A percentile compares a stretch with the other conserved stretches of the same genome.
These are phyloP conservation scores for Euglossa dilemma DNA, from an alignment of 1,140 invertebrate species.

Conservation along the genomic window DNA sequence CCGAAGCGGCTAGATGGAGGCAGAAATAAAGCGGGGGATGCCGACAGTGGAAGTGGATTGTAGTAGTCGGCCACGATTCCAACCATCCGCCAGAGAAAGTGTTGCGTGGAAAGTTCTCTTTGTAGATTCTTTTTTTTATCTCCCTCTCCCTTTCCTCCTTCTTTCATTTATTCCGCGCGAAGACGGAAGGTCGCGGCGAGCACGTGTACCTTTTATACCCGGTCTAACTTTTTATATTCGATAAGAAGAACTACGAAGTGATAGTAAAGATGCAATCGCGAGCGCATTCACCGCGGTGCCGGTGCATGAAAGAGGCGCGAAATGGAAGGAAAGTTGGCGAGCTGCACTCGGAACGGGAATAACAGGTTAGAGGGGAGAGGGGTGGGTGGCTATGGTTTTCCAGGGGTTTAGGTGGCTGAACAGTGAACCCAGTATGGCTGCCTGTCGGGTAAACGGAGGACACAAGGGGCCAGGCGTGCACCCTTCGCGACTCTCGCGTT, in stretches of 20 bases:
- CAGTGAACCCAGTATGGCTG: slow-evolving; percentile 32
- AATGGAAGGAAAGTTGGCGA: slow-evolving; percentile 40
- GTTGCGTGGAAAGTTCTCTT: background rate
- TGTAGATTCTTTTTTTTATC: background rate
- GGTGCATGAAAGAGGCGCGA: slow-evolving; percentile 36
- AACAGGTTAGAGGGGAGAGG: background rate
- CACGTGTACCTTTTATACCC: background rate
- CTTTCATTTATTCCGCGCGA: background rate
- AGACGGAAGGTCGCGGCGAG: background rate
- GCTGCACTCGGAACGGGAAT: background rate
- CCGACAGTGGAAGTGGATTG: background rate
- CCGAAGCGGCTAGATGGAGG: background rate
- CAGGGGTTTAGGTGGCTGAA: slow-evolving; percentile 43
- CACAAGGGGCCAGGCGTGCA: slow-evolving; percentile 65
- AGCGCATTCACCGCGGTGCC: slow-evolving; percentile 9
- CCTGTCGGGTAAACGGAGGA: slow-evolving; percentile 63
- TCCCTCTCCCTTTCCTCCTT: too few relatives aligned
- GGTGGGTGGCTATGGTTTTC: background rate
- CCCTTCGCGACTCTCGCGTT: slow-evolving; percentile 66
- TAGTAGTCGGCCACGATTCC: background rate
- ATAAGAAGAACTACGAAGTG: background rate
- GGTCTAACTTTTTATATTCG: background rate
- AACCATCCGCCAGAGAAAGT: background rate
- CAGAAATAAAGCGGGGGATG: background rate
- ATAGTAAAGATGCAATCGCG: background rate